Conservation (phyloP, 2,797 vertebrate genomes). For the Tokudaia tokunoshimensis region DNA sequence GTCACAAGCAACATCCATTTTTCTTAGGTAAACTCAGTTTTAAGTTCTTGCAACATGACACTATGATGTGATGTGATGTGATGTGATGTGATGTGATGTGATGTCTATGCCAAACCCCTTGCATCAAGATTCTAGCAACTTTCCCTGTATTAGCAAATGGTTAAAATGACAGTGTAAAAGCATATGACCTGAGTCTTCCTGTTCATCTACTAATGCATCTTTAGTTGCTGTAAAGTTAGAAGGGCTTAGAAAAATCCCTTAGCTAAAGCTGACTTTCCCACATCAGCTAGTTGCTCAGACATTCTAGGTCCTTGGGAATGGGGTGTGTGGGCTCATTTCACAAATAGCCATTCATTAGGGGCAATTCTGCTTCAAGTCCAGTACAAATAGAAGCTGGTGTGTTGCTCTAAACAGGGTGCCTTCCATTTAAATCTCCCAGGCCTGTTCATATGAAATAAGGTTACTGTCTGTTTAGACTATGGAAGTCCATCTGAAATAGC, state of each 20-base stretch:
- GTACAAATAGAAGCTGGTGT: slow-evolving; percentile 29
- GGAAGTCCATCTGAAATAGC: slow-evolving; percentile 76
- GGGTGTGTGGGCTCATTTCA: slow-evolving; percentile 19
- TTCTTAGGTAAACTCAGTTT: not conserved
- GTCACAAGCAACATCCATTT: not conserved
- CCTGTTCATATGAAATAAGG: slow-evolving; percentile 17
- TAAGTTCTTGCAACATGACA: slow-evolving; percentile 46
- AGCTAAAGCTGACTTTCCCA: not conserved
- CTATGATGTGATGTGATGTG: not conserved
- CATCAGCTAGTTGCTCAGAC: not conserved
- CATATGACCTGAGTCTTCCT: slow-evolving; percentile 12
- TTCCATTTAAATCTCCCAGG: slow-evolving; percentile 53
- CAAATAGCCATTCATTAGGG: not conserved
- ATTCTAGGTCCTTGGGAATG: not conserved
- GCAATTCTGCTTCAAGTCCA: slow-evolving; percentile 48
- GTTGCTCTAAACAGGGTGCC: slow-evolving; percentile 52
- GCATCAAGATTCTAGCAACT: not conserved
- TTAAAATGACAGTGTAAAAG: slow-evolving; percentile 36
- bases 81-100: too few species aligned
- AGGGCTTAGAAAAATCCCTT: slow-evolving; percentile 23
- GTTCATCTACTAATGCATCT: slow-evolving; percentile 33
- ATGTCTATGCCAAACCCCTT: not conserved
- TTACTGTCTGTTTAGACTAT: slow-evolving; percentile 65
- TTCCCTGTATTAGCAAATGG: not conserved
- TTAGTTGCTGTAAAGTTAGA: not conserved